phyloP scores from a whole-genome alignment of 2,113 vertebrate species.

The Gila orcuttii region DNA sequence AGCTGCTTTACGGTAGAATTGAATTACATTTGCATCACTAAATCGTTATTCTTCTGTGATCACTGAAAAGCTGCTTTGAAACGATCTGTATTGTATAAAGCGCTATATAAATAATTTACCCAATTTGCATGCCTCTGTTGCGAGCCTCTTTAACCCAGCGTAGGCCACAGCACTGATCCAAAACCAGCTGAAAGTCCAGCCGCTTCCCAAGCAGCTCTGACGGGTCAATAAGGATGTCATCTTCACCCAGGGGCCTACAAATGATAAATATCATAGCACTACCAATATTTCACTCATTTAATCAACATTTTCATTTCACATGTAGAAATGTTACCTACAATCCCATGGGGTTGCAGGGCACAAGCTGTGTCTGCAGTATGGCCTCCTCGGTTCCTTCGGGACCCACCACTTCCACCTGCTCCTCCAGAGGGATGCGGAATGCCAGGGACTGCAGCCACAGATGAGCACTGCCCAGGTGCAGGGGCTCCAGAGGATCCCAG shows the following conservation, averaged over 20 bases:
- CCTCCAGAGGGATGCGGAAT: constrained; percentile 81
- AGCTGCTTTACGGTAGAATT: too few relatives aligned
- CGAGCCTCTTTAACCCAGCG: constrained; percentile 82
- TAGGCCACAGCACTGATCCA: constrained; percentile 81
- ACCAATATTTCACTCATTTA: not conserved
- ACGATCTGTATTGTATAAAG: too few relatives aligned
- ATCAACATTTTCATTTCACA: not conserved
- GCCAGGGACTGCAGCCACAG: constrained; percentile 89
- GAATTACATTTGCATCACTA: too few relatives aligned
- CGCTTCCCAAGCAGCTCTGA: constrained; percentile 81
- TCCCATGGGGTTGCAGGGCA: constrained; percentile 80
- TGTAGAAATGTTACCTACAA: constrained; percentile 70
- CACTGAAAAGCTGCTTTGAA: too few relatives aligned
- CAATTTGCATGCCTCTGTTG: constrained; percentile 82
- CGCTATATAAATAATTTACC: constrained; percentile 65
- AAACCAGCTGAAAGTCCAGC: constrained; percentile 82
- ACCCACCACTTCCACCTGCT: constrained; percentile 84
- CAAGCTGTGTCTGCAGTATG: constrained; percentile 75
- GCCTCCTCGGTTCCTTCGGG: constrained; percentile 85
- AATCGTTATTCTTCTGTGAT: too few relatives aligned
- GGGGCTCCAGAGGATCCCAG: constrained; percentile 84
- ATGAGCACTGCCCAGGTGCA: constrained; percentile 85
- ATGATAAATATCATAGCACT: constrained; percentile 11
- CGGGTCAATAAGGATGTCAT: constrained; percentile 84
- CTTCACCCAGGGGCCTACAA: constrained; percentile 77